Evolutionary conservation across 1,140 invertebrate genomes (phyloP).

Genomic region (Mactra quadrangularis): DNA sequence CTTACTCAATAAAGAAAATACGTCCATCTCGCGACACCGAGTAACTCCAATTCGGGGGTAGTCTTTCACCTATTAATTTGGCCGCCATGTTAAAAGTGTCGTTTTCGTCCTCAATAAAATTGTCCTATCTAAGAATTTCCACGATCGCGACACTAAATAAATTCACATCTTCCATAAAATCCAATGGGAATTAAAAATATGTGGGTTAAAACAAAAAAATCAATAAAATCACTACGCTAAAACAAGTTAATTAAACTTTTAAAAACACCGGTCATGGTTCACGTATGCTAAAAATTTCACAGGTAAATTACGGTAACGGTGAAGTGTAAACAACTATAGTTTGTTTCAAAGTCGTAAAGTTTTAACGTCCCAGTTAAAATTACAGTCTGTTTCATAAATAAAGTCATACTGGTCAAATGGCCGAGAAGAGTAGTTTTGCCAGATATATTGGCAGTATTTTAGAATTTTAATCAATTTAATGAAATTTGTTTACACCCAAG

Average conservation of each 20-base stretch:
- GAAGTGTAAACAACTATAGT: constrained; percentile 60
- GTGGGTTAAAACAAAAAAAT: not conserved
- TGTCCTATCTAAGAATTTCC: constrained; percentile 42
- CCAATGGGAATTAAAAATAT: not conserved
- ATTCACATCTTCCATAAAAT: constrained; percentile 7
- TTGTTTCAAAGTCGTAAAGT: constrained; percentile 18
- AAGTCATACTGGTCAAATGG: too few relatives aligned
- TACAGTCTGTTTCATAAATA: constrained; percentile 51
- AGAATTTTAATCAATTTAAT: too few relatives aligned
- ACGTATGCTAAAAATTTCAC: constrained; percentile 55
- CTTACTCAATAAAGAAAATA: constrained; percentile 78
- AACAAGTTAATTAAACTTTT: constrained; percentile 30
- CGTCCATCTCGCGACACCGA: constrained; percentile 74
- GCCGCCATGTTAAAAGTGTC: constrained; percentile 58
- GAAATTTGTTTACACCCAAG: too few relatives aligned
- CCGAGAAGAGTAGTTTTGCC: too few relatives aligned
- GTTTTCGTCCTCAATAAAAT: not conserved
- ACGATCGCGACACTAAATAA: not conserved
- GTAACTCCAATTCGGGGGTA: constrained; percentile 73
- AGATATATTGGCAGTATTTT: too few relatives aligned
- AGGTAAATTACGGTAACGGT: constrained; percentile 51
- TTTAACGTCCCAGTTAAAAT: too few relatives aligned
- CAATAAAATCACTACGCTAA: not conserved
- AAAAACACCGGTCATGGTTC: constrained; percentile 58
- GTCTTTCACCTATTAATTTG: constrained; percentile 57